Percentiles rank a stretch among this genome's conserved stretches.
phyloP scores from a whole-genome alignment of 2,888 invertebrate genomes.

The Tridacna crocea region DNA sequence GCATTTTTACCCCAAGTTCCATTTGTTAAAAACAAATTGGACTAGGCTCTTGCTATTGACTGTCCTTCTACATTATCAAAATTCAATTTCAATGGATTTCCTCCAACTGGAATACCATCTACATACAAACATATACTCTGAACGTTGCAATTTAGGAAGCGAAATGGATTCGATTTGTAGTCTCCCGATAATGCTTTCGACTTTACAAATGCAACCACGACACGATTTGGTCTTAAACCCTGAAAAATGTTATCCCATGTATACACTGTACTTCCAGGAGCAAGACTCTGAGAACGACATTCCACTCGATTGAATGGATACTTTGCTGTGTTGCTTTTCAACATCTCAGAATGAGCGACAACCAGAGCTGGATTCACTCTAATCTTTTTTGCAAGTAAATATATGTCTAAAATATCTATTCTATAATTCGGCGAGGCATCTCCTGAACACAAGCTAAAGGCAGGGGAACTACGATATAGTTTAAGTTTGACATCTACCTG shows the following conservation, averaged over 20 bases:
- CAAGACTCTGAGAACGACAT: constrained; percentile 40
- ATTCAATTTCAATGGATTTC: constrained; percentile 51
- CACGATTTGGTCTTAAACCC: constrained; percentile 40
- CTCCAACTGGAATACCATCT: constrained; percentile 44
- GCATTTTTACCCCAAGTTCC: constrained; percentile 38
- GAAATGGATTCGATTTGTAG: constrained; percentile 52
- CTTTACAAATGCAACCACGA: constrained; percentile 49
- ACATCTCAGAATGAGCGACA: constrained; percentile 47
- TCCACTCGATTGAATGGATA: constrained; percentile 47
- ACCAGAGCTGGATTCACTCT: constrained; percentile 54
- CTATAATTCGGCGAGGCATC: constrained; percentile 41
- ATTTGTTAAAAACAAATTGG: constrained; percentile 41
- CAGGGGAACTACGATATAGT: constrained; percentile 53
- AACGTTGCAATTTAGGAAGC: constrained; percentile 44
- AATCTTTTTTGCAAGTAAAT: constrained; percentile 43
- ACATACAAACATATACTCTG: constrained; percentile 46
- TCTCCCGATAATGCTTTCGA: constrained; percentile 40
- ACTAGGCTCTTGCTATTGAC: constrained; percentile 37
- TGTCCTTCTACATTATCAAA: constrained; percentile 33
- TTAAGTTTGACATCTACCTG: constrained; percentile 56
- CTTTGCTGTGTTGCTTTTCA: constrained; percentile 48
- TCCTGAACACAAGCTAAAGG: constrained; percentile 50
- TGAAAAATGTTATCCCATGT: constrained; percentile 54
- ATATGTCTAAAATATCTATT: constrained; percentile 52
- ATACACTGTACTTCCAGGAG: constrained; percentile 49